A percentile compares a stretch with the other conserved stretches of the same genome.
Conservation (phyloP, 2,797 vertebrate species). For the Hapalemur alaotrensis region DNA sequence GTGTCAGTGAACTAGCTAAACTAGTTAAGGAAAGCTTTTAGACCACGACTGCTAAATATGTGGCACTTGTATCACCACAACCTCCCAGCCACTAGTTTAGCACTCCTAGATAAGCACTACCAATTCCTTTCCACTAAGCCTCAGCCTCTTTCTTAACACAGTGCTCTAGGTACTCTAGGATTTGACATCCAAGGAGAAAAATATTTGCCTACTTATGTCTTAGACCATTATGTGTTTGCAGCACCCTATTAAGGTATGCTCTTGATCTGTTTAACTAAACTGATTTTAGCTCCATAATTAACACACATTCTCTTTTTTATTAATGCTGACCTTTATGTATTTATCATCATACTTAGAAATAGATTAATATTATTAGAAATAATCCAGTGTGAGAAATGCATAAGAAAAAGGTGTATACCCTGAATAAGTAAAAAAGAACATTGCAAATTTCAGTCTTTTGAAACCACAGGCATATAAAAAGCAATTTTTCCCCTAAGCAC, state of each 20-base stretch:
- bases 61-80: background rate
- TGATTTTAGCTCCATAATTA: background rate
- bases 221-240: background rate
- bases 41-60: background rate
- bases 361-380: background rate
- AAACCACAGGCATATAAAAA: background rate
- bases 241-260: background rate
- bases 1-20: background rate
- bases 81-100: background rate
- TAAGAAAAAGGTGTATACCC: background rate
- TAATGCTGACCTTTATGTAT: background rate
- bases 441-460: background rate
- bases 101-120: background rate
- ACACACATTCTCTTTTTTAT: background rate
- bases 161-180: background rate
- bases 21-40: background rate
- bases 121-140: background rate
- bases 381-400: background rate
- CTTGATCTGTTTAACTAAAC: background rate
- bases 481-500: background rate
- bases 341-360: background rate
- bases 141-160: background rate
- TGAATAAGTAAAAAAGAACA: background rate
- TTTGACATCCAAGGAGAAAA: background rate
- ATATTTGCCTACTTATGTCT: background rate